Percentiles rank a stretch among this genome's conserved stretches.
phyloP scores from a whole-genome alignment of 2,797 vertebrate species.

The Parambassis ranga region DNA sequence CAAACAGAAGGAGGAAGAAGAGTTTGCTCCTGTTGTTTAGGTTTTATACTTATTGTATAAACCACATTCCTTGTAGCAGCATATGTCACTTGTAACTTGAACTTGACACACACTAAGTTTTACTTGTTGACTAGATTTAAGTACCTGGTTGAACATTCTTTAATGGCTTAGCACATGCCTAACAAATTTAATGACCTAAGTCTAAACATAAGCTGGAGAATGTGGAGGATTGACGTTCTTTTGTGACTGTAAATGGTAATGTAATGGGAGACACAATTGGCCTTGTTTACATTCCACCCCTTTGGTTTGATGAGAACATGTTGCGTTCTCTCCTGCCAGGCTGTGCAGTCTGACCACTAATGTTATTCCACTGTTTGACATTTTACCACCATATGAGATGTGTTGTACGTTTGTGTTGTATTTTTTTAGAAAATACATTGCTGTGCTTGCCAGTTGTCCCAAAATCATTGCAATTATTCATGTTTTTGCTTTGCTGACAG shows the following conservation, averaged over 20 bases:
- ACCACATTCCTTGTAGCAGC: neutral
- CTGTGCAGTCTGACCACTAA: slow-evolving; percentile 5
- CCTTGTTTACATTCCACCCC: slow-evolving; percentile 64
- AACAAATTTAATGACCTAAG: slow-evolving; percentile 20
- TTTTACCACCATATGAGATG: slow-evolving; percentile 16
- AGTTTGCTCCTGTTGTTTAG: neutral
- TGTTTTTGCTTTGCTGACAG: neutral
- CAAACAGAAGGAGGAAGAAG: neutral
- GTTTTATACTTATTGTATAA: slow-evolving; percentile 3
- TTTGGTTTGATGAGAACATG: slow-evolving; percentile 49
- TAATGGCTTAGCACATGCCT: neutral
- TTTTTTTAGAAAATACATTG: no score
- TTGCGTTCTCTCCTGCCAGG: slow-evolving; percentile 27
- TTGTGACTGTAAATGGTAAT: slow-evolving; percentile 70
- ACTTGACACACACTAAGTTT: neutral
- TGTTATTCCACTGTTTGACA: slow-evolving; percentile 31
- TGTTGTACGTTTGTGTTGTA: neutral
- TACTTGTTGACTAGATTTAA: neutral
- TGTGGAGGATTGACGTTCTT: slow-evolving; percentile 29
- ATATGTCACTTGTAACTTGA: neutral
- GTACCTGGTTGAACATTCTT: neutral
- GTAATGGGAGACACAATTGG: slow-evolving; percentile 42
- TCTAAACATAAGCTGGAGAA: slow-evolving; percentile 48
- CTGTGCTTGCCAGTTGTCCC: no score
- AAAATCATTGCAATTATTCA: neutral